phyloP scores from a whole-genome alignment of 2,113 vertebrate species.

The Carassius gibelio region DNA sequence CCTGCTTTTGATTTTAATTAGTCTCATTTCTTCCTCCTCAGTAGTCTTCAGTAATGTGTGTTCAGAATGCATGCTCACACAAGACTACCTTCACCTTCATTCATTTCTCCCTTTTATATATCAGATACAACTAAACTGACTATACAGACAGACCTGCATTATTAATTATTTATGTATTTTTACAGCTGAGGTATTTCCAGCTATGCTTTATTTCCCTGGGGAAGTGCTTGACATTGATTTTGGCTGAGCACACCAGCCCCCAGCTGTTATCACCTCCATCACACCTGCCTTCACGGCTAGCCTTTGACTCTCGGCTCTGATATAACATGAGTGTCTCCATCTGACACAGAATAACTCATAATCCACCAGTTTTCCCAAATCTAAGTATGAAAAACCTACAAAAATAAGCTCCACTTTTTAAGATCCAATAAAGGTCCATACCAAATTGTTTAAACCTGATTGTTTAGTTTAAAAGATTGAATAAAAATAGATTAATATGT shows the following conservation, averaged over 20 bases:
- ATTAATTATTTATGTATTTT: neutral
- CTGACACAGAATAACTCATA: neutral
- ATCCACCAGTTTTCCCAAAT: too few species aligned
- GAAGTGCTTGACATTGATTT: conserved; percentile 22
- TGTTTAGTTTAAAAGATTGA: neutral
- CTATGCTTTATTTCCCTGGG: neutral
- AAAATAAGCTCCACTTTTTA: neutral
- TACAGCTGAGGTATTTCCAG: neutral
- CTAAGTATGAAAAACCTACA: too few species aligned
- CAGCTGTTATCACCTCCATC: neutral
- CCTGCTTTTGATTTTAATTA: conserved; percentile 2
- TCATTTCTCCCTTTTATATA: neutral
- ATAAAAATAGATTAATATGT: neutral
- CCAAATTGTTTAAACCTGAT: neutral
- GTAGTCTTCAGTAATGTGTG: neutral
- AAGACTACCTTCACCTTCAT: neutral
- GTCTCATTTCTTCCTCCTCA: neutral
- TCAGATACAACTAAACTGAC: neutral
- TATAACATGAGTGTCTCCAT: neutral
- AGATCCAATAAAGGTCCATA: neutral
- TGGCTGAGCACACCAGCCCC: neutral
- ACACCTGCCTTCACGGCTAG: conserved; percentile 28
- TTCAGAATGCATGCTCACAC: neutral
- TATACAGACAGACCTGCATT: neutral
- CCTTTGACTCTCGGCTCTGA: conserved; percentile 6